Evolutionary conservation across 2,888 invertebrate species (phyloP).

Genomic region (Atherix ibis): DNA sequence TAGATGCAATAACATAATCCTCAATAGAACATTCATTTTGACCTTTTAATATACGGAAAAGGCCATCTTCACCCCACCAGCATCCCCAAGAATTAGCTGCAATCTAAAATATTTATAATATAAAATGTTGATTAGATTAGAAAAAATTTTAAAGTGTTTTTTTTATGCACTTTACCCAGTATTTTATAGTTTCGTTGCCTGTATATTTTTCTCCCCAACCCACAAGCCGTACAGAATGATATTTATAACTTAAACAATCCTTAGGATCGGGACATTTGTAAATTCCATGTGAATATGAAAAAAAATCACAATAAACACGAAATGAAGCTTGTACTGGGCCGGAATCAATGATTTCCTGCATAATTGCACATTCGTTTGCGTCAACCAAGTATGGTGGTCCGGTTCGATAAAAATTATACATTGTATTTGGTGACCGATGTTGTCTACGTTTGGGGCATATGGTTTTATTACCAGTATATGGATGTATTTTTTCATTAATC

Average conservation of each 20-base stretch:
- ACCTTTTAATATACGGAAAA: constrained; percentile 74
- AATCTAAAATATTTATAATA: constrained; percentile 49
- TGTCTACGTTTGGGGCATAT: constrained; percentile 4
- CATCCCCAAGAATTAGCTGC: constrained; percentile 90
- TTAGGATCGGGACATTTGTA: constrained; percentile 51
- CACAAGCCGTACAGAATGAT: constrained; percentile 80
- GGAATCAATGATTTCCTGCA: constrained; percentile 76
- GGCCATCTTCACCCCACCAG: constrained; percentile 83
- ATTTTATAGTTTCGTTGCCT: constrained; percentile 46
- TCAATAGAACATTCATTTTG: constrained; percentile 81
- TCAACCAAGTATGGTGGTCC: constrained; percentile 62
- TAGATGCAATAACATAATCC: constrained; percentile 68
- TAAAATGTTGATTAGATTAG: no score
- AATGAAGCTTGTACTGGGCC: constrained; percentile 93
- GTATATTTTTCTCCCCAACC: constrained; percentile 76
- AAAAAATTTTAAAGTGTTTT: no score
- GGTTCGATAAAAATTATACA: constrained; percentile 48
- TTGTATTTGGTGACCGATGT: no score
- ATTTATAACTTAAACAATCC: constrained; percentile 44
- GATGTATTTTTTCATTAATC: constrained; percentile 73
- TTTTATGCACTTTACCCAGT: constrained; percentile 81
- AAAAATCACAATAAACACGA: constrained; percentile 84
- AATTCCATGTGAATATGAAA: constrained; percentile 71
- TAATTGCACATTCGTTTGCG: constrained; percentile 70
- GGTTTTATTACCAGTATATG: constrained; percentile 37